Percentiles rank a stretch among this genome's conserved stretches.
Evolutionary conservation across 2,113 vertebrate genomes (phyloP).

Genomic region (Delphinus delphis): DNA sequence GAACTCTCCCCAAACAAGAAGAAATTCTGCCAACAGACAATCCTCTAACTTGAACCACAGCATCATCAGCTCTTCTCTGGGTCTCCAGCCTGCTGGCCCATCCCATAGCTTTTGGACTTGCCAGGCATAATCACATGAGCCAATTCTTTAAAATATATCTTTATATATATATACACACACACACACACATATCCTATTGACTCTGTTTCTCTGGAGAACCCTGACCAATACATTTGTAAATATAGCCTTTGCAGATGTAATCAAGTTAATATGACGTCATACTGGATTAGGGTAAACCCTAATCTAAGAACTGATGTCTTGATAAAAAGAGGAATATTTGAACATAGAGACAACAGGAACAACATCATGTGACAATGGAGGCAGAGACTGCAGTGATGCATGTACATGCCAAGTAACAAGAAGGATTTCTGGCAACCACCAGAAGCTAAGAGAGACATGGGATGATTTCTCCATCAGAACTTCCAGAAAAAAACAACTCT

Average conservation of each 20-base stretch:
- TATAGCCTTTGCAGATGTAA: not conserved
- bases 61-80: not conserved
- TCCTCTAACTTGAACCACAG: not conserved
- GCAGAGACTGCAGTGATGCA: not conserved
- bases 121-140: not conserved
- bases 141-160: not conserved
- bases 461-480: not conserved
- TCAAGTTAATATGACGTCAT: not conserved
- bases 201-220: not conserved
- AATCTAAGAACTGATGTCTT: not conserved
- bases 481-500: not conserved
- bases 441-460: not conserved
- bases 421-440: not conserved
- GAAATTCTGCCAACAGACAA: not conserved
- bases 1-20: not conserved
- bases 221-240: not conserved
- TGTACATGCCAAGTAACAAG: not conserved
- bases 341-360: not conserved
- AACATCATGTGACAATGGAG: not conserved
- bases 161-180: not conserved
- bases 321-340: not conserved
- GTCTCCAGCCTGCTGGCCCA: not conserved
- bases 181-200: not conserved
- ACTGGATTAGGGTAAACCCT: not conserved
- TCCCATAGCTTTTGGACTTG: not conserved